Percentiles rank a stretch among this genome's conserved stretches.
phyloP scores from a whole-genome alignment of 2,888 invertebrate genomes.

The Cephus nigrinus region DNA sequence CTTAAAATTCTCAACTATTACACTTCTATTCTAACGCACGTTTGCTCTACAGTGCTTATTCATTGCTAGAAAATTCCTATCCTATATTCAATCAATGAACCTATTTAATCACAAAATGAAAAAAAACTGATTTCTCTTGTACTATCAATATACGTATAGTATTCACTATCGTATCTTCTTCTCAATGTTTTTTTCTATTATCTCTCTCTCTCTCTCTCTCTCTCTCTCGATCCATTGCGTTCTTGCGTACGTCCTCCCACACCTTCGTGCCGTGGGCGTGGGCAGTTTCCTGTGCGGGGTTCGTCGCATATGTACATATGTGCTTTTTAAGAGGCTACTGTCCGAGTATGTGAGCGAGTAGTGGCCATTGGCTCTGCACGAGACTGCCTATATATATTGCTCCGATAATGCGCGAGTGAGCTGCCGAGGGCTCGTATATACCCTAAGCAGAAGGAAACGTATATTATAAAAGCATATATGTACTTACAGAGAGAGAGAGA shows the following conservation, averaged over 20 bases:
- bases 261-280: background rate
- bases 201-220: background rate
- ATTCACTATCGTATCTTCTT: background rate
- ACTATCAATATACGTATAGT: background rate
- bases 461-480: background rate
- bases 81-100: background rate
- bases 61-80: background rate
- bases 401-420: background rate
- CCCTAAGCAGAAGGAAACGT: background rate
- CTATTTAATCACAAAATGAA: background rate
- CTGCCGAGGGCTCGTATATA: background rate
- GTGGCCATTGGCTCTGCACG: background rate
- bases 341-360: background rate
- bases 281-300: conserved; percentile 4
- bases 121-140: background rate
- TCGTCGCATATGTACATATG: background rate
- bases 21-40: conserved; percentile 13
- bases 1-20: conserved; percentile 25
- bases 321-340: background rate
- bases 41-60: background rate
- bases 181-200: background rate
- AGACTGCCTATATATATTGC: background rate
- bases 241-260: conserved; percentile 5
- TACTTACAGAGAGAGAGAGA: background rate
- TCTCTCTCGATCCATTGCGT: conserved; percentile 4